Evolutionary conservation across 2,113 vertebrate genomes (phyloP), one percentile per base, ranked within the genome.

Genomic region (Sinocyclocheilus maitianheensis): DNA sequence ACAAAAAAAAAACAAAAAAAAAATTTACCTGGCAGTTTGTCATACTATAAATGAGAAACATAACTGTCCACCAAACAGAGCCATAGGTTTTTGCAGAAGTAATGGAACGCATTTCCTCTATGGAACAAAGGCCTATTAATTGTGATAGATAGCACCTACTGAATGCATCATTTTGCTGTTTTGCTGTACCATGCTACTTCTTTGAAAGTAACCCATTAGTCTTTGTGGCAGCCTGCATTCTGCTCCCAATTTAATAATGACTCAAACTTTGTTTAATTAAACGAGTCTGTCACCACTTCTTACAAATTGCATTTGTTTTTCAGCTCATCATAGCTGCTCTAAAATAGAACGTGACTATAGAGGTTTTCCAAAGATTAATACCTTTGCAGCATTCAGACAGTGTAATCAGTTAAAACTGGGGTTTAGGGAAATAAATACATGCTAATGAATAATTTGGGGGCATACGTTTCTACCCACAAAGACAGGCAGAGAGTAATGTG

Each of bases 151-250:
- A 87, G 89, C 83, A 40, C 81, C 84, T 62, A 84, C 48, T 11
- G 65, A 78, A 84, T 62, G 92, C 89, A 90, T 91, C 83, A 86
- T 93, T 93, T 87, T 86, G 84, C 88, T 89, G 85, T 93, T 93
- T 91, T 91, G 91, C 91, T 91, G 91, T 92, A 93, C 51, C 85
- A 87, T 91, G 90, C 91, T 93, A 89, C 89, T 88, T 90, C 76
- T 87, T 87, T 83, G 89, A 89, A 92, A 89, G 81, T 11, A 77
- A 88, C 71, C 71, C 90, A 94, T 95, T 93, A 93, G 87, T 94
- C 92, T 92, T 76, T 92, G 91, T 92, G 90, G 89, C 81, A 82
- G 67, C 85, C 89, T 78, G 40, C 48, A 84, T 93, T 89, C 86
- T 85, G 67, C 65, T 86, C 91, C 77, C 83, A 85, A 90, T 92